Evolutionary conservation across 2,888 invertebrate genomes (phyloP), one percentile per base, ranked within the genome.

Genomic region (Hoplodrina ambigua): DNA sequence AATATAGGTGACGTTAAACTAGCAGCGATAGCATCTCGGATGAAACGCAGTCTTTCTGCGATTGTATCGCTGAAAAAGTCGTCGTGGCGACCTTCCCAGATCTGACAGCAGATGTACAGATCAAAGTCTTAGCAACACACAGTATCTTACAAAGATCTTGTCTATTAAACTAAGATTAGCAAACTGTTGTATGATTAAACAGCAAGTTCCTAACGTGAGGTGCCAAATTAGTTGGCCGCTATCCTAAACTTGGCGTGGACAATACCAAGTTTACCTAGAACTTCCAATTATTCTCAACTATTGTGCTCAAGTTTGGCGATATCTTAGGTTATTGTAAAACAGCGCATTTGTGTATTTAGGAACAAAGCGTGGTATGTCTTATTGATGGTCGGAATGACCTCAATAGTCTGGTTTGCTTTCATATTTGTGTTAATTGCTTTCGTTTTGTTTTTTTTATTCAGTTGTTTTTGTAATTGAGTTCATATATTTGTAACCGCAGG

Each of bases 161-260:
- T 79, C 61, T 67, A 79, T 72, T 71, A 82, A 64, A 60, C 82
- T 44, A 59, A 55, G 44, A 65, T 73, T 56, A 75, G 72, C 69
- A 63, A 72, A 74, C 66, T 75, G 59, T 68, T 69, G 55, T 69
- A 17, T 64, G 62, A 83, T 58, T 59, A 69, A 76, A 70, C 61
- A 46, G 30, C 57, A 52, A 75, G 71, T 77, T 72, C 58, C 46
- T 25, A 50, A 65, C 68, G 46, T 78, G 59, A 75, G 77, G 74
- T 84, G 84, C 78, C 78, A 83, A 83, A 82, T 83, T 83, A 84
- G 80, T 82, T 84, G 50, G 64, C 44, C 20, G 69, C 58, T 75
- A 33, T 25, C 60, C 61, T 58, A 68, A 78, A 83, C 76, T 76
- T 67, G 57, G 41, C 50, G 56, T 72, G 83, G 76, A 80, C 82